Conservation (phyloP, 2,113 vertebrate genomes). For the Macrotis lagotis region DNA sequence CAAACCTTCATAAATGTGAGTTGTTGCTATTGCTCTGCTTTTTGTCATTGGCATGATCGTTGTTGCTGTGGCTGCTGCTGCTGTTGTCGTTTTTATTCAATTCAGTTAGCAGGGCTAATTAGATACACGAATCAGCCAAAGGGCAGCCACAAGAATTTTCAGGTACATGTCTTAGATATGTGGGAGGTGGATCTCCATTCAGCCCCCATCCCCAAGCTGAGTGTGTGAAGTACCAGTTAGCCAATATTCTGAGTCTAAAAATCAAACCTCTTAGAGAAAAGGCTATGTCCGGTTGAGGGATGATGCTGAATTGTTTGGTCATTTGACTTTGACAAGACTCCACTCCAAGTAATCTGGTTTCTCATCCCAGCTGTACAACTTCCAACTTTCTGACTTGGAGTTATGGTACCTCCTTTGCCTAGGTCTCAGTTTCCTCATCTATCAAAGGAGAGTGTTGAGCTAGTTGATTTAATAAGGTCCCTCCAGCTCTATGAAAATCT, state of each 20-base stretch:
- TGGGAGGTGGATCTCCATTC: not conserved
- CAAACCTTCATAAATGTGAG: not conserved
- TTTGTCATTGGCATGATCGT: no score
- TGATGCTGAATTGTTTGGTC: not conserved
- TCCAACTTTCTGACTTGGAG: not conserved
- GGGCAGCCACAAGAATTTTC: not conserved
- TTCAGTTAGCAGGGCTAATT: constrained; percentile 25
- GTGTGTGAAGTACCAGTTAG: not conserved
- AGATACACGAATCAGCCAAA: no score
- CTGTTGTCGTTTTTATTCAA: not conserved
- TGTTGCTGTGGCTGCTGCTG: not conserved
- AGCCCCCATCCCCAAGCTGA: constrained; percentile 15
- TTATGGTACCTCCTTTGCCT: not conserved
- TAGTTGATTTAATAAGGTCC: not conserved
- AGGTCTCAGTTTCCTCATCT: not conserved
- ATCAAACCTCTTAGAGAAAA: not conserved
- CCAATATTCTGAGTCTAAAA: constrained; percentile 44
- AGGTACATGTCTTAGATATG: not conserved
- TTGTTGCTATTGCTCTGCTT: not conserved
- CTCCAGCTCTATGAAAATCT: not conserved
- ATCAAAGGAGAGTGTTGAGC: not conserved
- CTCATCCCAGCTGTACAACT: not conserved
- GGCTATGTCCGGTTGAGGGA: not conserved
- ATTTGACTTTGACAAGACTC: not conserved
- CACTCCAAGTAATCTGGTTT: not conserved